These are phyloP conservation scores for Boloria euphrosyne DNA, from an alignment of 2,888 invertebrate species.

Conservation along the genomic window DNA sequence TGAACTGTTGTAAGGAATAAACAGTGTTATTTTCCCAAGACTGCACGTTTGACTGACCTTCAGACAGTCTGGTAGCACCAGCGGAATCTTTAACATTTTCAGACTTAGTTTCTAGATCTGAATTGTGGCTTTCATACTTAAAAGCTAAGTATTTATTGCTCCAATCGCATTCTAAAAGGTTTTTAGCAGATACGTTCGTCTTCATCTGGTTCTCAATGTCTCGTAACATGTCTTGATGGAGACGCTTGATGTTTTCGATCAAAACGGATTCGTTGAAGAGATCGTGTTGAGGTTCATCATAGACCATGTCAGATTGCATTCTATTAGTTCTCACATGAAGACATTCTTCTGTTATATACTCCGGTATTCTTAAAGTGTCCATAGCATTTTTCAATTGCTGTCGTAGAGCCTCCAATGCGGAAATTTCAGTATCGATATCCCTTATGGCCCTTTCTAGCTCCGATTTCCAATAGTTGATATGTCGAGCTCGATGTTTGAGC, in stretches of 20 bases:
- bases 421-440: conserved; percentile 72
- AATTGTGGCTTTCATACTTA: conserved; percentile 87
- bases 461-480: conserved; percentile 75
- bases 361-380: conserved; percentile 62
- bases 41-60: conserved; percentile 91
- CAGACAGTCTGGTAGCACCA: conserved; percentile 90
- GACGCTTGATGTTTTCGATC: conserved; percentile 85
- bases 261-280: conserved; percentile 87
- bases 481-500: conserved; percentile 64
- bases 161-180: conserved; percentile 92
- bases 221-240: conserved; percentile 84
- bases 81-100: conserved; percentile 88
- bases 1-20: conserved; percentile 88
- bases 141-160: conserved; percentile 92
- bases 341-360: conserved; percentile 85
- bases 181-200: conserved; percentile 89
- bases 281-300: conserved; percentile 89
- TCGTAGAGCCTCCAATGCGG: conserved; percentile 60
- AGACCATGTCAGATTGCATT: conserved; percentile 87
- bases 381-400: conserved; percentile 76
- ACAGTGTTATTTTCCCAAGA: conserved; percentile 92
- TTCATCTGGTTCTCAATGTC: conserved; percentile 87
- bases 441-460: conserved; percentile 70
- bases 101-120: conserved; percentile 87
- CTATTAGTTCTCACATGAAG: conserved; percentile 85